Conservation (phyloP, 2,113 vertebrate species). For the Progne subis region DNA sequence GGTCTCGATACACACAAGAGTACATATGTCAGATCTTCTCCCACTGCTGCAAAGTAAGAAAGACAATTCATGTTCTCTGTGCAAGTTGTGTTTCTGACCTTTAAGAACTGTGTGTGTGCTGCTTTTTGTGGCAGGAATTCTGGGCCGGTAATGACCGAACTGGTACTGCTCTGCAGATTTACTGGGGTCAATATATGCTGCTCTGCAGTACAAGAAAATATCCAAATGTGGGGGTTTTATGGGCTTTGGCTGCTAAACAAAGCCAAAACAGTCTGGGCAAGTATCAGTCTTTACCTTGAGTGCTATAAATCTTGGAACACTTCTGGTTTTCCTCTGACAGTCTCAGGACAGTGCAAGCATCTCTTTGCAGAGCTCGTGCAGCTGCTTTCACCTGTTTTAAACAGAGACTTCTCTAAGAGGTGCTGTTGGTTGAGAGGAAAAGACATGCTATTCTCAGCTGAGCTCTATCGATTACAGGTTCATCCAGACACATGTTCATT, state of each 20-base stretch:
- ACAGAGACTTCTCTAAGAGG: background rate
- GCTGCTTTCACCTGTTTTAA: background rate
- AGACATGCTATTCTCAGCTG: background rate
- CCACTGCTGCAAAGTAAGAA: conserved; percentile 98
- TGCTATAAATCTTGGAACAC: background rate
- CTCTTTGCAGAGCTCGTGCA: background rate
- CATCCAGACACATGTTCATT: background rate
- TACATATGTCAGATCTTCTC: conserved; percentile 99
- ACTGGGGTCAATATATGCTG: fast-evolving
- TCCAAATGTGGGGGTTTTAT: background rate
- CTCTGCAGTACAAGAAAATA: background rate
- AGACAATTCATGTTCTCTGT: background rate
- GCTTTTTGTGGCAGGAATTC: background rate
- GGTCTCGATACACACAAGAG: conserved; percentile 92
- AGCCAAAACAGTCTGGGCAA: background rate
- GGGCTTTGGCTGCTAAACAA: background rate
- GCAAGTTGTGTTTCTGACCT: background rate
- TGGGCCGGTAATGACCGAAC: background rate
- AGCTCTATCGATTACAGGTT: background rate
- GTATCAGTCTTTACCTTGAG: background rate
- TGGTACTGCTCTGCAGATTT: background rate
- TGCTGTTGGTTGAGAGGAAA: background rate
- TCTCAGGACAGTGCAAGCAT: background rate
- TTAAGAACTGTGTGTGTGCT: background rate
- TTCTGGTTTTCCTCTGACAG: background rate